phyloP scores from a whole-genome alignment of 2,113 vertebrate species.

The Ondatra zibethicus region DNA sequence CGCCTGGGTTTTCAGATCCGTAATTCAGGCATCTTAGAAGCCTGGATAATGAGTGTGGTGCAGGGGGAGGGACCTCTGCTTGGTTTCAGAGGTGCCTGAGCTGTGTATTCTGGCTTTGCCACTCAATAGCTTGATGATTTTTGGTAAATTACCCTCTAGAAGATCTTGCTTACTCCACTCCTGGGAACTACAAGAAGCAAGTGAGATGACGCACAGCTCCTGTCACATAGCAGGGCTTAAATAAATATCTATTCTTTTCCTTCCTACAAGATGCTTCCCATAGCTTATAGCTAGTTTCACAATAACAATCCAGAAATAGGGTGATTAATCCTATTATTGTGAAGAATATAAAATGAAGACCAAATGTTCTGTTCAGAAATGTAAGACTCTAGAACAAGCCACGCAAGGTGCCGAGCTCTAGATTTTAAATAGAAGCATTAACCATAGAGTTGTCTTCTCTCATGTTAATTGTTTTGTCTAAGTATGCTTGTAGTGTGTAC shows the following conservation, averaged over 20 bases:
- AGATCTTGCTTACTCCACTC: neutral
- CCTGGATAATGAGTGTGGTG: neutral
- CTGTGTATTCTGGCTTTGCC: neutral
- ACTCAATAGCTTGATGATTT: neutral
- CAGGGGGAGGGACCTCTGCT: neutral
- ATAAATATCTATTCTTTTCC: neutral
- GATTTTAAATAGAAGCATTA: conserved; percentile 51
- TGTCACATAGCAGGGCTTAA: neutral
- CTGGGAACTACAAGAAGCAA: neutral
- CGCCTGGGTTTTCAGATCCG: neutral
- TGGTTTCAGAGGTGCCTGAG: neutral
- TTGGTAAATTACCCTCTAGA: neutral
- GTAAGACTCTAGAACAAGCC: conserved; percentile 14
- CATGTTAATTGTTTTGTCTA: neutral
- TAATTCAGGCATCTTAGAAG: neutral
- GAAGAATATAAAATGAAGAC: conserved; percentile 54
- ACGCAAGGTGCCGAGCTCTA: neutral
- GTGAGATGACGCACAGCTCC: neutral
- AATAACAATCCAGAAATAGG: conserved; percentile 22
- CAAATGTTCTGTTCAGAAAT: conserved; percentile 30
- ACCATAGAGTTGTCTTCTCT: neutral
- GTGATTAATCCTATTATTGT: conserved; percentile 19
- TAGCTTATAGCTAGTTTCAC: neutral
- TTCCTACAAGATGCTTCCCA: neutral
- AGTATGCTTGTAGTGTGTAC: neutral